Conservation (phyloP, 2,888 invertebrate genomes). For the Lycocerus yunnanus region DNA sequence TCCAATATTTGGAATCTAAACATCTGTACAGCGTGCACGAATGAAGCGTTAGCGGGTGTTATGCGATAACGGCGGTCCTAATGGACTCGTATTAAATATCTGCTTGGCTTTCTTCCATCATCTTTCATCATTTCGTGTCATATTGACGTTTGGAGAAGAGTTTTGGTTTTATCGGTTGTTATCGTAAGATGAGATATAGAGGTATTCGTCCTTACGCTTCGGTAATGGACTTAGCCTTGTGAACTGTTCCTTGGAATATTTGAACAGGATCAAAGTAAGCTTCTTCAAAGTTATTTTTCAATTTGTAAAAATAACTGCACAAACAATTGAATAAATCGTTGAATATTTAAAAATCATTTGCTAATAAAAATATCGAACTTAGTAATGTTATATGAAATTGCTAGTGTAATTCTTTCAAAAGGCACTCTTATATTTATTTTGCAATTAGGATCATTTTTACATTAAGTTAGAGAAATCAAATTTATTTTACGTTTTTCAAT, state of each 20-base stretch:
- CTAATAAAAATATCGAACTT: neutral
- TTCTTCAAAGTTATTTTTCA: constrained; percentile 12
- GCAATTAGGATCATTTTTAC: neutral
- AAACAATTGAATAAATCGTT: neutral
- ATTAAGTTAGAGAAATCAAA: neutral
- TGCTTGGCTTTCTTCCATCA: constrained; percentile 47
- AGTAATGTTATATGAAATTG: neutral
- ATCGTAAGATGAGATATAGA: constrained; percentile 31
- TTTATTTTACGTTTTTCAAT: neutral
- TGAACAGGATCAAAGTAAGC: constrained; percentile 11
- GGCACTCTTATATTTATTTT: neutral
- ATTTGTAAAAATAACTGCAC: constrained; percentile 9
- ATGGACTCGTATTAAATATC: constrained; percentile 54
- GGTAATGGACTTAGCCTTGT: constrained; percentile 19
- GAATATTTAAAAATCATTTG: neutral
- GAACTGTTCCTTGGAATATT: constrained; percentile 10
- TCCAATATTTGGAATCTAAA: constrained; percentile 33
- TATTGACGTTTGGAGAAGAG: constrained; percentile 40
- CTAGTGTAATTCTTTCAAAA: neutral
- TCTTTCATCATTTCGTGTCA: constrained; percentile 52
- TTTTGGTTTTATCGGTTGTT: constrained; percentile 32
- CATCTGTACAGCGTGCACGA: constrained; percentile 29
- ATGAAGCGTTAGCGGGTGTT: constrained; percentile 30
- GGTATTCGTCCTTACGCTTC: constrained; percentile 20
- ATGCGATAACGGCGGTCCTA: constrained; percentile 43